Evolutionary conservation across 2,888 invertebrate genomes (phyloP).

Genomic region (Diaprepes abbreviatus): DNA sequence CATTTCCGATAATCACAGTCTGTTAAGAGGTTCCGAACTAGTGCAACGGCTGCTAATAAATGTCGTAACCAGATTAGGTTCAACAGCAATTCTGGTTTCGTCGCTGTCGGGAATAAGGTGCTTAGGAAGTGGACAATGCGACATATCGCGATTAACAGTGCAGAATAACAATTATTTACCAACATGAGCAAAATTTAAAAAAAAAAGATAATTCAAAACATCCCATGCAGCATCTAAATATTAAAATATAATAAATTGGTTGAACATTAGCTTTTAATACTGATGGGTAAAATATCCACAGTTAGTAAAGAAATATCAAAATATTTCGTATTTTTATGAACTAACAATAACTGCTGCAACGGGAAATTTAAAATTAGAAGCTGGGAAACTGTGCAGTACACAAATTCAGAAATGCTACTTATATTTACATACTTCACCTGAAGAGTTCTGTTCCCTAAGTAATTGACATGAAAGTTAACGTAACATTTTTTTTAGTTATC

Average conservation of each 20-base stretch:
- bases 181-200: conserved; percentile 67
- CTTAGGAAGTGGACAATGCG: conserved; percentile 62
- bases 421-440: conserved; percentile 63
- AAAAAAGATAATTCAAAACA: conserved; percentile 62
- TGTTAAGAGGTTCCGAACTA: conserved; percentile 61
- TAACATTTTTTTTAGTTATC: conserved; percentile 63
- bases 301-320: conserved; percentile 24
- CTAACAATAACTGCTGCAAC: conserved; percentile 2
- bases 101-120: conserved; percentile 26
- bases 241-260: neutral
- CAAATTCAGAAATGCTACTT: conserved; percentile 32
- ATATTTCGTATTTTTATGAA: conserved; percentile 15
- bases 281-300: conserved; percentile 2
- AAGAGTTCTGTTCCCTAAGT: conserved; percentile 83
- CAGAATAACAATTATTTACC: conserved; percentile 61
- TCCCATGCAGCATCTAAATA: conserved; percentile 60
- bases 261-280: conserved; percentile 14
- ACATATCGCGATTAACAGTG: conserved; percentile 66
- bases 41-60: conserved; percentile 55
- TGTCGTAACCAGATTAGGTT: conserved; percentile 23
- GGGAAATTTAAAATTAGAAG: conserved; percentile 25
- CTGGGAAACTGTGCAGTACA: conserved; percentile 32
- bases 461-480: conserved; percentile 84
- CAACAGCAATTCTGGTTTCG: conserved; percentile 25
- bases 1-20: conserved; percentile 71